Evolutionary conservation across 2,113 vertebrate species (phyloP), one percentile per base, ranked within the genome.

Genomic region (Notarius quadriscutis): DNA sequence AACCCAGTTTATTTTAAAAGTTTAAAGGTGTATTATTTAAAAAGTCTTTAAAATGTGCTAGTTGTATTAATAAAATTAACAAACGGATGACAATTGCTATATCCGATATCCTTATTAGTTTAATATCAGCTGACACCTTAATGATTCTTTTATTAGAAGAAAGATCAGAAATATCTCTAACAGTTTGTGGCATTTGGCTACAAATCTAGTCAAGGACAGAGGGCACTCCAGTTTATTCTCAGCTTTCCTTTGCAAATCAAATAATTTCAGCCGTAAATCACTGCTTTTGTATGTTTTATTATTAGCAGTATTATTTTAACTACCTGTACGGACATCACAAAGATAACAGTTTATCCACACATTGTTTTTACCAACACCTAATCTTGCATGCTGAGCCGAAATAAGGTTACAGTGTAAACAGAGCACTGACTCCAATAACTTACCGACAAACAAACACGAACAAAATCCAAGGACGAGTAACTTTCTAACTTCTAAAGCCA

Each of bases 381-480:
- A 41, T 41, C 27, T 18, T 71, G n/a, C 5, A 34, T 17, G 67
- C 34, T 34, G 5, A 17, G n/a, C 14, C 27, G 30, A 17, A 75
- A 50, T 25, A 14, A 74, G 1, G 20, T 79, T 18, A 14, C 41
- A 78, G 22, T 78, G 25, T 55, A 53, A 55, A 57, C 77, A 80
- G 14, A 30, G 12, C n/a, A 74, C 41, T 48, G 41, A 5, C 78
- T 10, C 18, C 22, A 8, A 75, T 5, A 62, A 74, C 86, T 89
- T 77, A 89, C 89, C 89, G 2, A 22, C 25, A 11, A 81, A 34
- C 15, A 41, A 82, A 72, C 75, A 78, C 50, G 11, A 79, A 55
- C 83, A 67, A 81, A 71, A 27, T 9, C 69, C 86, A 14, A 87
- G 4, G 18, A 87, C 4, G 17, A 81, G 53, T 20, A 69, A 7